phyloP scores from a whole-genome alignment of 1,140 invertebrate species.

The Lucilia sericata region DNA sequence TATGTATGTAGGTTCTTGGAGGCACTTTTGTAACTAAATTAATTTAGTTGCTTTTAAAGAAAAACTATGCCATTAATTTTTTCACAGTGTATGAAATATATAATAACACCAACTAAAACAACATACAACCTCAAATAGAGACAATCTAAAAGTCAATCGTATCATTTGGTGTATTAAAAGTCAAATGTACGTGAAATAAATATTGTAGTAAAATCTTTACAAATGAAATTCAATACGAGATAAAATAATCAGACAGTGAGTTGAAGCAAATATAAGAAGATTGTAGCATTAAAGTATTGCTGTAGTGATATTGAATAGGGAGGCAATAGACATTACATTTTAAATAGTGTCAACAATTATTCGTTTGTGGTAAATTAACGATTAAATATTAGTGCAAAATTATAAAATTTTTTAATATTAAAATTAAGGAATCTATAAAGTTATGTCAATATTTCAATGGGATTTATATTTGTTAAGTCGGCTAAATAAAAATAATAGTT shows the following conservation, averaged over 20 bases:
- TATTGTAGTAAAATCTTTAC: slow-evolving; percentile 33
- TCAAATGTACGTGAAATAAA: slow-evolving; percentile 41
- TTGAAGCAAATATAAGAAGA: neutral
- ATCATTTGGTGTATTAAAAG: slow-evolving; percentile 25
- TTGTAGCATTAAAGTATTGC: neutral
- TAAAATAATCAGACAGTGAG: neutral
- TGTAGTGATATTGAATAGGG: no score
- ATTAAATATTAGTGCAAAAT: no score
- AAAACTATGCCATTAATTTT: neutral
- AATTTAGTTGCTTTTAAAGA: no score
- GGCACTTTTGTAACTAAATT: no score
- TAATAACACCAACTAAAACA: neutral
- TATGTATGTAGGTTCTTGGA: no score
- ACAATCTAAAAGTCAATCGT: slow-evolving; percentile 35
- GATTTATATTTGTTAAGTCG: no score
- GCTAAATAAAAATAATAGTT: no score
- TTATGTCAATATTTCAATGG: no score
- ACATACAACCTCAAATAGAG: slow-evolving; percentile 17
- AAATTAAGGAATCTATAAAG: no score
- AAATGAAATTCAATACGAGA: slow-evolving; percentile 29
- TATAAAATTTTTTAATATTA: neutral
- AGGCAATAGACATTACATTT: no score
- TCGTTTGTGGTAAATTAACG: no score
- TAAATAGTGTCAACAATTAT: no score
- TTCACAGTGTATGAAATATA: neutral